Conservation (phyloP, 2,113 vertebrate genomes). For the Oreochromis tanganicae region DNA sequence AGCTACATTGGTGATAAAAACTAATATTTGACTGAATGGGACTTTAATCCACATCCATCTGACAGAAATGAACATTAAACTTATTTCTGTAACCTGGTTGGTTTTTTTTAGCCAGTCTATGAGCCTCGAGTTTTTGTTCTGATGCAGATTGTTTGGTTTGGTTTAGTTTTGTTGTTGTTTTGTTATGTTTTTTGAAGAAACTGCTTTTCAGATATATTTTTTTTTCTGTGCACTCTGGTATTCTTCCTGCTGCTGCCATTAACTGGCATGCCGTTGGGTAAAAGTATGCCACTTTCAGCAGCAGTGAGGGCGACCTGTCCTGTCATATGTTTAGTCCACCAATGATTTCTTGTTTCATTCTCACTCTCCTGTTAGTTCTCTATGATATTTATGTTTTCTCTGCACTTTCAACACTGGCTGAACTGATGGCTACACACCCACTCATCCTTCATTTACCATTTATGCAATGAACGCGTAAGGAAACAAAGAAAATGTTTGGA, state of each 20-base stretch:
- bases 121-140: not conserved
- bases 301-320: not conserved
- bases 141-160: not conserved
- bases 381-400: not conserved
- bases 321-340: not conserved
- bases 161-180: not conserved
- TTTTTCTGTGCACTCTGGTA: not conserved
- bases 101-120: not conserved
- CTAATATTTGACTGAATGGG: not conserved
- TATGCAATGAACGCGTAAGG: not conserved
- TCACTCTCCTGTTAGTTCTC: not conserved
- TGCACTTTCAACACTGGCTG: not conserved
- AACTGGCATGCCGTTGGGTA: not conserved
- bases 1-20: not conserved
- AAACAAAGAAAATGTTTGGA: not conserved
- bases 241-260: not conserved
- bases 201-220: not conserved
- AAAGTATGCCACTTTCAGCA: not conserved
- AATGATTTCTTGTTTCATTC: not conserved
- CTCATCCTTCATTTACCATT: not conserved
- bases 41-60: not conserved
- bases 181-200: not conserved
- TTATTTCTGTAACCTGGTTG: not conserved
- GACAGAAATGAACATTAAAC: not conserved
- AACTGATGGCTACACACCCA: not conserved